These are phyloP conservation scores for Megalops atlanticus DNA, from an alignment of 2,113 vertebrate species.

Conservation along the genomic window DNA sequence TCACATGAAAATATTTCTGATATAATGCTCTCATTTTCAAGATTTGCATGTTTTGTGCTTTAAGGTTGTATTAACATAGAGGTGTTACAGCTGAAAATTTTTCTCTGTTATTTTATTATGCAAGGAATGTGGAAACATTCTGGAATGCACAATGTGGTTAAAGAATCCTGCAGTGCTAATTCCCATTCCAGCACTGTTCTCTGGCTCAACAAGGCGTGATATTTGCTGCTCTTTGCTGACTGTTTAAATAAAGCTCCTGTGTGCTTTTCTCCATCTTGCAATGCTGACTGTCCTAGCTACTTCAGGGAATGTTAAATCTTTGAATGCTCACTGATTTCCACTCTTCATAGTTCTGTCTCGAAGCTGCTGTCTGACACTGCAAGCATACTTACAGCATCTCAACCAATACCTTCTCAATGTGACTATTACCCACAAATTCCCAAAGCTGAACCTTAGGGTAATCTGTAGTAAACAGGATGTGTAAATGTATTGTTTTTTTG, in stretches of 20 bases:
- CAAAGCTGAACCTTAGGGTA: too few relatives aligned
- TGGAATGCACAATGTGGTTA: background rate
- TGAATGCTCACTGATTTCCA: background rate
- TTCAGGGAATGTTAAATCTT: background rate
- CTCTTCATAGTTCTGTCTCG: background rate
- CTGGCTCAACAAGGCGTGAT: background rate
- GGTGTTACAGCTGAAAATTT: background rate
- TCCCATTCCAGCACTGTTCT: background rate
- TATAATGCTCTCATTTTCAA: background rate
- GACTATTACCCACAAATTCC: background rate
- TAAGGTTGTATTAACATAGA: background rate
- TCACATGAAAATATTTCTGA: conserved; percentile 4
- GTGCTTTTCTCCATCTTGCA: background rate
- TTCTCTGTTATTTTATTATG: too few relatives aligned
- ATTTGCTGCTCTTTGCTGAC: conserved; percentile 2
- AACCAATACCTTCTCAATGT: background rate
- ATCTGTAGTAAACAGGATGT: too few relatives aligned
- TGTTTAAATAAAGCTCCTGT: conserved; percentile 20
- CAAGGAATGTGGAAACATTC: background rate
- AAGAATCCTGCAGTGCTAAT: background rate
- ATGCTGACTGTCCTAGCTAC: background rate
- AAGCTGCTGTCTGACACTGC: background rate
- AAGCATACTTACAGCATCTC: background rate
- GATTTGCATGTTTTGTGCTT: background rate
- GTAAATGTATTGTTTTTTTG: background rate